Percentiles rank a stretch among this genome's conserved stretches.
phyloP scores from a whole-genome alignment of 2,888 invertebrate species.

The Dinocampus coccinellae region DNA sequence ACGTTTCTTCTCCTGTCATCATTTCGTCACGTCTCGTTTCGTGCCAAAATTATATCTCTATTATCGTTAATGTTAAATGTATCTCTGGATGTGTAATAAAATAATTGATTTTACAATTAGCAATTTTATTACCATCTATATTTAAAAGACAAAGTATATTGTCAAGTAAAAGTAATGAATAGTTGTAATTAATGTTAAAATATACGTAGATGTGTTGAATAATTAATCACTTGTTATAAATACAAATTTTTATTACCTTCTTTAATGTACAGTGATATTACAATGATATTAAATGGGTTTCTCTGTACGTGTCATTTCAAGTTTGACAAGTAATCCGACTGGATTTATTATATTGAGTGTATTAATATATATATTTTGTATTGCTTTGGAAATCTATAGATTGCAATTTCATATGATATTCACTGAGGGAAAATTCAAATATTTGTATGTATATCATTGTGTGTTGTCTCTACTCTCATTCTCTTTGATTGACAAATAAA shows the following conservation, averaged over 20 bases:
- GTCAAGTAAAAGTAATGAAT: not conserved
- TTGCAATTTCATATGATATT: not conserved
- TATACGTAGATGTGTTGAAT: not conserved
- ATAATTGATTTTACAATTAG: not conserved
- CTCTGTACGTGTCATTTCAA: not conserved
- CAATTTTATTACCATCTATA: not conserved
- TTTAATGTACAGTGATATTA: no score
- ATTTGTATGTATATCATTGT: no score
- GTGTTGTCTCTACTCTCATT: no score
- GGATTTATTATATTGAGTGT: not conserved
- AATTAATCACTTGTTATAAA: not conserved
- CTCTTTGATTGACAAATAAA: no score
- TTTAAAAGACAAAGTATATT: not conserved
- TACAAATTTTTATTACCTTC: no score
- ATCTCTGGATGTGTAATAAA: not conserved
- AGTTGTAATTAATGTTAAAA: not conserved
- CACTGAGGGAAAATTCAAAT: not conserved
- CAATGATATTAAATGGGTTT: not conserved
- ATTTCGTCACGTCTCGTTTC: constrained; percentile 29
- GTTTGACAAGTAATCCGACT: not conserved
- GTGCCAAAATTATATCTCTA: constrained; percentile 2
- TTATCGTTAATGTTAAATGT: constrained; percentile 15
- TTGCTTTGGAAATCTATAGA: not conserved
- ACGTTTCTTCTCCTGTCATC: constrained; percentile 17
- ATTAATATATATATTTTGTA: not conserved